phyloP scores from a whole-genome alignment of 2,113 vertebrate species.

The Oxyura jamaicensis region DNA sequence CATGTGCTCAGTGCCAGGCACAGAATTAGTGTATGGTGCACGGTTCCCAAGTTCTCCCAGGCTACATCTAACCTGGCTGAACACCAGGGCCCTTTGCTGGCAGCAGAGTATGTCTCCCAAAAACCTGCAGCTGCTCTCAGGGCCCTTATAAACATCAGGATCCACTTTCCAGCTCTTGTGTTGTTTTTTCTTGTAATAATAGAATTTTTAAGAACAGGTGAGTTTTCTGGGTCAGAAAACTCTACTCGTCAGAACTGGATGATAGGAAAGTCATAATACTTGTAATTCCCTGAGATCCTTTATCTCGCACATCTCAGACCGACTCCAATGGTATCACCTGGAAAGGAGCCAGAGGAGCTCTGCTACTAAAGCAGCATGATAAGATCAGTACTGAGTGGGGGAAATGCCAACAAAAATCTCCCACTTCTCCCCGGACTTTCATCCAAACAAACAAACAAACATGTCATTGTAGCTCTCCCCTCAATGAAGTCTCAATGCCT shows the following conservation, averaged over 20 bases:
- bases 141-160: slow-evolving; percentile 31
- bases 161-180: slow-evolving; percentile 29
- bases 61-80: slow-evolving; percentile 29
- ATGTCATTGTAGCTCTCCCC: neutral
- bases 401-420: slow-evolving; percentile 41
- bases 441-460: neutral
- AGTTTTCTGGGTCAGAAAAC: slow-evolving; percentile 21
- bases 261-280: slow-evolving; percentile 42
- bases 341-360: slow-evolving; percentile 31
- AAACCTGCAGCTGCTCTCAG: slow-evolving; percentile 17
- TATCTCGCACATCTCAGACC: neutral
- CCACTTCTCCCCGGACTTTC: slow-evolving; percentile 9
- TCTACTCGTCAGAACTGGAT: neutral
- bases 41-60: neutral
- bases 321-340: slow-evolving; percentile 14
- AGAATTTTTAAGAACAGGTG: neutral
- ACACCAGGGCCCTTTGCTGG: slow-evolving; percentile 31
- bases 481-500: neutral
- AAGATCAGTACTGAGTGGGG: slow-evolving; percentile 35
- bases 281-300: slow-evolving; percentile 14
- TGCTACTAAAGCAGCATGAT: slow-evolving; percentile 41
- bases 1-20: neutral
- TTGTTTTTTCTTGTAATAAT: slow-evolving; percentile 18
- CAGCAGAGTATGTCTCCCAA: slow-evolving; percentile 25
- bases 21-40: neutral